Base-by-base conservation (phyloP, 35 echinoderm and acorn worm species). In the Apostichopus parvimensis region DNA sequence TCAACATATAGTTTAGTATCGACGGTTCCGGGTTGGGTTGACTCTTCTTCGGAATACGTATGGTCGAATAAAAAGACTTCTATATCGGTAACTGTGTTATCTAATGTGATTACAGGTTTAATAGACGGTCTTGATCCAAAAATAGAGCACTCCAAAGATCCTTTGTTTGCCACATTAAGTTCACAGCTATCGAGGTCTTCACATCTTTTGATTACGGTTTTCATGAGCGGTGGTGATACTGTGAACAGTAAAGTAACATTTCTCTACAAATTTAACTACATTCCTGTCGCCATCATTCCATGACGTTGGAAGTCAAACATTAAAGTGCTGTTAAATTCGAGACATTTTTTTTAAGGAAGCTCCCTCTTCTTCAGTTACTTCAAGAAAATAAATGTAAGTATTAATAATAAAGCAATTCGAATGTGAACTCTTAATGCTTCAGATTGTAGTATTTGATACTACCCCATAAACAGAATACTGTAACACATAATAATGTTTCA, bases 101-200 rank as follows among this genome's bases (percentile, higher is more conserved):
- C 4, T 1, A 73, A 6, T 14, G 13, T 73, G n/a, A 73, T 6
- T 73, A 5, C 17, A n/a, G 71, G 71, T 7, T 73, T n/a, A 73
- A 73, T 73, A 73, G 71, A 73, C 71, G 71, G 71, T 73, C 71
- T 73, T 73, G 71, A 73, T 7, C 71, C 71, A 18, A n/a, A 73
- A 18, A 73, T n/a, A n/a, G 71, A 73, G n/a, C 71, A 73, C 6
- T 73, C 71, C n/a, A 73, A 73, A 12, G 71, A n/a, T 22, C 71
- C 71, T 4, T 6, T 73, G 71, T 73, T 73, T 7, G 71, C 71
- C 14, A 73, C 71, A 73, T 73, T 73, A 12, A 21, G 58, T 60
- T 60, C 58, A 12, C 58, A 60, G 6, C 5, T 7, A 60, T 12
- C 58, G 58, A 9, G 6, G 11, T 12, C 58, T 14, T 73, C 17